Conservation (phyloP, 2,888 invertebrate species). For the Parasteatoda lunata region DNA sequence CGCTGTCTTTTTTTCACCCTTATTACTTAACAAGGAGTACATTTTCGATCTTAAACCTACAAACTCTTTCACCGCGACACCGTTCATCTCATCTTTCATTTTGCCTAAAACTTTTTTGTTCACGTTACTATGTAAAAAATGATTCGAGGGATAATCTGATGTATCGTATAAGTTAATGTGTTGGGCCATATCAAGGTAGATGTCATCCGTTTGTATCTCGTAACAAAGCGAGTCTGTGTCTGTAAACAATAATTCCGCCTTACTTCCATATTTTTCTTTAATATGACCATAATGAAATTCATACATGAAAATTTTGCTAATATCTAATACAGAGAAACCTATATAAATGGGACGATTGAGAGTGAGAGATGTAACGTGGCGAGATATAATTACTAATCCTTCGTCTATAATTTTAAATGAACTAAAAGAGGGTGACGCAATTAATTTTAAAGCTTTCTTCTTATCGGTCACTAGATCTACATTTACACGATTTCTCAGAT, state of each 20-base stretch:
- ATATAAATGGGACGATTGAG: slow-evolving; percentile 2
- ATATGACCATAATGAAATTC: slow-evolving; percentile 14
- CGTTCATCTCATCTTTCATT: too few relatives aligned
- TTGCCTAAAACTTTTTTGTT: background rate
- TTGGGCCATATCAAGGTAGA: background rate
- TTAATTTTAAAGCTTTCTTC: too few relatives aligned
- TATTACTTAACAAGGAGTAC: too few relatives aligned
- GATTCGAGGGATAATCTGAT: background rate
- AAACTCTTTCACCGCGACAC: too few relatives aligned
- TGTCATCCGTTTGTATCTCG: background rate
- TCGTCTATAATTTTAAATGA: background rate
- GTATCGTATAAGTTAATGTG: too few relatives aligned
- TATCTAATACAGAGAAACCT: background rate
- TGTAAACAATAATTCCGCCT: background rate
- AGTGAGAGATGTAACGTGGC: background rate
- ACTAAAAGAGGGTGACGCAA: too few relatives aligned
- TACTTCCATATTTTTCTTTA: background rate
- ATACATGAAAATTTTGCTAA: background rate
- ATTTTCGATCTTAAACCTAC: too few relatives aligned
- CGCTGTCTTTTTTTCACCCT: too few relatives aligned
- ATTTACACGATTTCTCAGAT: too few relatives aligned
- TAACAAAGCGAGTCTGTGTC: slow-evolving; percentile 14
- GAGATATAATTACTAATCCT: background rate
- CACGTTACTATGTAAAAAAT: background rate
- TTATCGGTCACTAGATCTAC: too few relatives aligned